Evolutionary conservation across 2,113 vertebrate species (phyloP).

Genomic region (Barnardius zonarius): DNA sequence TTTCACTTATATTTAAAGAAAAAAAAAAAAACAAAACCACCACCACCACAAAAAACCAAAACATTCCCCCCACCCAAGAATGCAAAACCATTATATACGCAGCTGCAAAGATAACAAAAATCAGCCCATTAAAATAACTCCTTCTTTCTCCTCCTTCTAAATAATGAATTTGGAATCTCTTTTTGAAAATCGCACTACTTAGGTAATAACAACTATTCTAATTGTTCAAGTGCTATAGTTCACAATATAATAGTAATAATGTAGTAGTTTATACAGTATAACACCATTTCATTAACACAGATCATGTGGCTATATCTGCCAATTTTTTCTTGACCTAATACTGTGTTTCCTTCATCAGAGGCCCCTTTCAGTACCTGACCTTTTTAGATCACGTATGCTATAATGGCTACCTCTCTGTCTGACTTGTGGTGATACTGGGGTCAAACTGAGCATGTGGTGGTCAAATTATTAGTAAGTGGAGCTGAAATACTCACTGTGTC

Average conservation of each 20-base stretch:
- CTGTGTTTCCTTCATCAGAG: not conserved
- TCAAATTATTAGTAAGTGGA: not conserved
- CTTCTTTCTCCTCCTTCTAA: not conserved
- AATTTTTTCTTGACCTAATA: not conserved
- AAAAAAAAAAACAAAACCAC: not conserved
- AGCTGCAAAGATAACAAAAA: not conserved
- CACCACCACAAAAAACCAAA: not conserved
- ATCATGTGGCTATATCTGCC: not conserved
- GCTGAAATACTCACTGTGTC: not conserved
- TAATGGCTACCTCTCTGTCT: not conserved
- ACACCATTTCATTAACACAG: not conserved
- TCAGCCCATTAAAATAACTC: not conserved
- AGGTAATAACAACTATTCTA: not conserved
- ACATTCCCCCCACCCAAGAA: too few relatives aligned
- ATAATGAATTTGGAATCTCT: not conserved
- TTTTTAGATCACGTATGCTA: not conserved
- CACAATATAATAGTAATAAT: not conserved
- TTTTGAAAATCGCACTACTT: not conserved
- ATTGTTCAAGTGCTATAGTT: not conserved
- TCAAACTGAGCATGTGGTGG: not conserved
- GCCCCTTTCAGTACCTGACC: not conserved
- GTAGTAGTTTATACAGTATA: not conserved
- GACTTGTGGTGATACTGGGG: not conserved
- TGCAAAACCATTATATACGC: not conserved
- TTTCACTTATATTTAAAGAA: not conserved